Evolutionary conservation across 2,797 vertebrate species (phyloP).

Genomic region (Channallabes apus): DNA sequence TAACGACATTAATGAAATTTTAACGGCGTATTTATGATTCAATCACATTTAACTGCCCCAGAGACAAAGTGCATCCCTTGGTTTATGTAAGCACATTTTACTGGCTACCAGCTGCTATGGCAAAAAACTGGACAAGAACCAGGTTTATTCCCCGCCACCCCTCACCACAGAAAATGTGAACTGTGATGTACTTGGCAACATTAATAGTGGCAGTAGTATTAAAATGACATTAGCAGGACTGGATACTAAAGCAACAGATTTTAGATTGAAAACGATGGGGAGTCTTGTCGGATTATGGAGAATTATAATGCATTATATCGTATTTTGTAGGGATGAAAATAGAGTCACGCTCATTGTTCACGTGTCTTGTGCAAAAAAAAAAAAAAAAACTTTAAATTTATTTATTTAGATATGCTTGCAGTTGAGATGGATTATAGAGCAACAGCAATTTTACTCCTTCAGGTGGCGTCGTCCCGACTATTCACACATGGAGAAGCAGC

Average conservation of each 20-base stretch:
- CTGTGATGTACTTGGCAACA: rapidly evolving
- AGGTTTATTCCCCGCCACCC: background rate
- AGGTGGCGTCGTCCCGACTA: too few species aligned
- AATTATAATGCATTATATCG: background rate
- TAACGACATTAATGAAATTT: background rate
- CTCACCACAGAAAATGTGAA: background rate
- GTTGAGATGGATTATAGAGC: too few species aligned
- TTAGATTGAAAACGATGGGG: too few species aligned
- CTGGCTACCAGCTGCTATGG: background rate
- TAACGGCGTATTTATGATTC: background rate
- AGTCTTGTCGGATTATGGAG: background rate
- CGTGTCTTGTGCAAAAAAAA: too few species aligned
- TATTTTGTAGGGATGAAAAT: background rate
- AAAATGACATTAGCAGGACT: background rate
- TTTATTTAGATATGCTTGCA: too few species aligned
- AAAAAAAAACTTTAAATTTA: too few species aligned
- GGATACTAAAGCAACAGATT: background rate
- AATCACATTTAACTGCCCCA: background rate
- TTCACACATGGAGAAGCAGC: too few species aligned
- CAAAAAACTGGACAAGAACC: background rate
- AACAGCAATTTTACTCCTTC: too few species aligned
- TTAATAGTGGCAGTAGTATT: background rate
- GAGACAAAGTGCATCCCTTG: background rate
- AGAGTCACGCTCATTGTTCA: background rate
- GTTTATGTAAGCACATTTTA: background rate